Evolutionary conservation across 1,140 invertebrate species (phyloP).

Genomic region (Streblospio benedicti): DNA sequence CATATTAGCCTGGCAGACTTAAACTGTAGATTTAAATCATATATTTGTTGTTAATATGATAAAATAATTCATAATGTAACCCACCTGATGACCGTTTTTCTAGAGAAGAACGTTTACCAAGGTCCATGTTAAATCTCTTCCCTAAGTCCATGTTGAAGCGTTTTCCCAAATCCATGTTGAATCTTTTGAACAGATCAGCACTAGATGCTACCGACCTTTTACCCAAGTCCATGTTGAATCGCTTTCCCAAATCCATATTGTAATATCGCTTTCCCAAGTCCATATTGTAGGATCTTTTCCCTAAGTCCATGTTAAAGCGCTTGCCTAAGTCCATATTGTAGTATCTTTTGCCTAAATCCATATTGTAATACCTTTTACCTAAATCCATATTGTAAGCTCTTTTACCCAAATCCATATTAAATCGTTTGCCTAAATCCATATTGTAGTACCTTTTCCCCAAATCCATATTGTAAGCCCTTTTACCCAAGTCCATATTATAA

Average conservation of each 20-base stretch:
- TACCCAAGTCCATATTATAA: not conserved
- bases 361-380: not conserved
- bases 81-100: too few species aligned
- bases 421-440: not conserved
- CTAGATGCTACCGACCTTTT: too few species aligned
- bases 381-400: not conserved
- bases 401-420: not conserved
- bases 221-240: not conserved
- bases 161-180: not conserved
- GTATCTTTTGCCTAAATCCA: not conserved
- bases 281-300: not conserved
- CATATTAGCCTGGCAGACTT: too few species aligned
- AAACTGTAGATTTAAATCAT: too few species aligned
- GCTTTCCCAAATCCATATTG: not conserved
- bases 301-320: not conserved
- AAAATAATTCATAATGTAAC: too few species aligned
- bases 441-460: not conserved
- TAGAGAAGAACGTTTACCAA: not conserved
- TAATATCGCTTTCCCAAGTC: not conserved
- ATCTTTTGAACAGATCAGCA: not conserved
- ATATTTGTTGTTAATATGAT: too few species aligned
- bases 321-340: not conserved
- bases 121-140: not conserved
- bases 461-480: not conserved
- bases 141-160: not conserved